Base-by-base conservation (phyloP, 1,140 invertebrate species). In the Spodoptera frugiperda region DNA sequence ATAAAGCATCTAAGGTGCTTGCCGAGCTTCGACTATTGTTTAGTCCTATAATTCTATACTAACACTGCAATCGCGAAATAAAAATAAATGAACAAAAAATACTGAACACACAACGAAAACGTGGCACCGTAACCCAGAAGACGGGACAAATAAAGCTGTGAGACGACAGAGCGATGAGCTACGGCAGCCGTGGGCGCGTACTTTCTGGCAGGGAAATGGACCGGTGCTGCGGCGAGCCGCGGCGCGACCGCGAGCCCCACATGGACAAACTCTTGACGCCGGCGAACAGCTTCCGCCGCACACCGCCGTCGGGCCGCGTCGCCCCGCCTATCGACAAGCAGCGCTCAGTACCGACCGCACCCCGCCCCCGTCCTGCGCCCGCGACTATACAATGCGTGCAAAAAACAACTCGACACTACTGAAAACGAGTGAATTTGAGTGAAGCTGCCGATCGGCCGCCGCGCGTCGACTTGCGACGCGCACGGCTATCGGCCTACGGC, bases 181-280 rank as follows among this genome's bases (percentile, higher is more conserved):
- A 91, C 87, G 82, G 83, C 85, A 87, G 87, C 87, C 87, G 82
- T 86, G 87, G 88, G 90, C 95, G 94, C 95, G 95, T 97, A 97
- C 96, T 97, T 97, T 97, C 96, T 90, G 96, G 96, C 89, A 97
- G 95, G 86, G 96, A 97, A 94, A 97, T 97, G 94, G 96, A 97
- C 86, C 96, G 96, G 94, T 96, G 95, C 91, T 96, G 96, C 82
- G 96, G 96, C 87, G 97, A 95, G 87, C 95, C 95, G 88, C 95
- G 95, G 80, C 96, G 95, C 80, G 95, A 94, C 70, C 95, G 94
- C 79, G 95, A 95, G 79, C 96, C 96, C 93, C 96, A 97, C 84
- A 96, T 96, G 81, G 96, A 96, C 83, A 97, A 93, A 88, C 96
- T 96, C 91, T 96, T 96, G 94, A 97, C 96, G 59, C 96, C 96